phyloP scores from a whole-genome alignment of 1,140 invertebrate genomes.

The Zaprionus lachaisei region DNA sequence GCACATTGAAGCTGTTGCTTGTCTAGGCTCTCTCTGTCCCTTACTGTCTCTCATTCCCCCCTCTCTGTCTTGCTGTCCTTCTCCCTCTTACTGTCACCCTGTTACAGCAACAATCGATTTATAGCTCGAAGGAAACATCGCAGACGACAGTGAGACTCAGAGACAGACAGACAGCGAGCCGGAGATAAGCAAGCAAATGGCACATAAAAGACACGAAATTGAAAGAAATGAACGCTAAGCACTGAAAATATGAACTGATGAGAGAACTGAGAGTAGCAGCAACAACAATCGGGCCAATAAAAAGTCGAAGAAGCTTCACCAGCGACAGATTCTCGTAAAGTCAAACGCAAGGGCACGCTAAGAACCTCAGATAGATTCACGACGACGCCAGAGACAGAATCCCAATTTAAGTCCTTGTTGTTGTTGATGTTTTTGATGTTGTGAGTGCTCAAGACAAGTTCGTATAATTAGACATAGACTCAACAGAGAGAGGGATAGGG shows the following conservation, averaged over 20 bases:
- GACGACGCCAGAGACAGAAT: background rate
- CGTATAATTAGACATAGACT: constrained; percentile 5
- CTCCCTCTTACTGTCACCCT: background rate
- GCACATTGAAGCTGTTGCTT: background rate
- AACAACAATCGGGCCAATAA: constrained; percentile 11
- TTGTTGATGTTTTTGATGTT: background rate
- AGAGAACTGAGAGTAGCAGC: background rate
- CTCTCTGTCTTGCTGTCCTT: background rate
- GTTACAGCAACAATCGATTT: constrained; percentile 25
- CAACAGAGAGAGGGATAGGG: background rate
- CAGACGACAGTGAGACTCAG: constrained; percentile 8
- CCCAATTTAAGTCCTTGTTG: background rate
- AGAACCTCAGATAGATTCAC: background rate
- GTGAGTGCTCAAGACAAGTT: background rate
- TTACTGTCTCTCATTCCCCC: background rate
- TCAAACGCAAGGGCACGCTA: background rate
- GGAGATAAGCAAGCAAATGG: constrained; percentile 31
- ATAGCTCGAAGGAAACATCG: background rate
- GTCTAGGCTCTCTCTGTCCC: background rate
- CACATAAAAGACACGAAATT: constrained; percentile 42
- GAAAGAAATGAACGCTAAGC: constrained; percentile 40
- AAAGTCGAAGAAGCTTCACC: constrained; percentile 6
- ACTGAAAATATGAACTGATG: constrained; percentile 41
- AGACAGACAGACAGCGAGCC: constrained; percentile 9
- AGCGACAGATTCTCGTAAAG: constrained; percentile 13